Percentiles rank a stretch among this genome's conserved stretches.
phyloP scores from a whole-genome alignment of 2,888 invertebrate genomes.

The Ochropleura plecta region DNA sequence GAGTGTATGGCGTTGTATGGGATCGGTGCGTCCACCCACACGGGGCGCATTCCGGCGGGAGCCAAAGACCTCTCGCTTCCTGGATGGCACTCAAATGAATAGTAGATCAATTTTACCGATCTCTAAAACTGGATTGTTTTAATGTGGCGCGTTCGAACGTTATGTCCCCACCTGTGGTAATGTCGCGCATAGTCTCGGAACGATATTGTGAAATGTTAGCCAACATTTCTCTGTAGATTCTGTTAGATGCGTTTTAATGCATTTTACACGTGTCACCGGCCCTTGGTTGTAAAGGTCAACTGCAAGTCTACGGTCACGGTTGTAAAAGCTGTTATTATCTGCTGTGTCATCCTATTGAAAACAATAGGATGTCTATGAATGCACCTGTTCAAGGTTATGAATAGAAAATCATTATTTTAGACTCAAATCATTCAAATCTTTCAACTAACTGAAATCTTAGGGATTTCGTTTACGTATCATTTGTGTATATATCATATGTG shows the following conservation, averaged over 20 bases:
- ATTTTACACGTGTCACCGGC: slow-evolving; percentile 32
- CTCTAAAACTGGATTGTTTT: slow-evolving; percentile 70
- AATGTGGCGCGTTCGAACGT: slow-evolving; percentile 61
- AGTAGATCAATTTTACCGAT: slow-evolving; percentile 75
- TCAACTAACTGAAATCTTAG: background rate
- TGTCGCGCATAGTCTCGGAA: slow-evolving; percentile 40
- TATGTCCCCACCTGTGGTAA: slow-evolving; percentile 60
- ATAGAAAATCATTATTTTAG: background rate
- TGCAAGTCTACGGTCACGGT: slow-evolving; percentile 1
- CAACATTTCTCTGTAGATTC: slow-evolving; percentile 5
- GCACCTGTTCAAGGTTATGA: background rate
- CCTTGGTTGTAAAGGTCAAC: slow-evolving; percentile 25
- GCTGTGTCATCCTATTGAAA: slow-evolving; percentile 9
- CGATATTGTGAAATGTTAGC: slow-evolving; percentile 39
- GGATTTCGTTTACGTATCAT: background rate
- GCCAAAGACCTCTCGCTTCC: slow-evolving; percentile 89
- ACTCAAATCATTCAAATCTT: background rate
- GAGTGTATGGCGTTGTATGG: slow-evolving; percentile 73
- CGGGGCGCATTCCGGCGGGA: slow-evolving; percentile 86
- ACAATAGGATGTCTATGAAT: background rate
- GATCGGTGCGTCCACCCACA: slow-evolving; percentile 79
- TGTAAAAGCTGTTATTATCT: slow-evolving; percentile 21
- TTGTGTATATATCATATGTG: background rate
- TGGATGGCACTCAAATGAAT: slow-evolving; percentile 82
- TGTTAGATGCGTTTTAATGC: slow-evolving; percentile 15